Percentiles rank a stretch among this genome's conserved stretches.
These are phyloP conservation scores for Parnassius smintheus DNA, from an alignment of 2,888 invertebrate species.

Conservation along the genomic window DNA sequence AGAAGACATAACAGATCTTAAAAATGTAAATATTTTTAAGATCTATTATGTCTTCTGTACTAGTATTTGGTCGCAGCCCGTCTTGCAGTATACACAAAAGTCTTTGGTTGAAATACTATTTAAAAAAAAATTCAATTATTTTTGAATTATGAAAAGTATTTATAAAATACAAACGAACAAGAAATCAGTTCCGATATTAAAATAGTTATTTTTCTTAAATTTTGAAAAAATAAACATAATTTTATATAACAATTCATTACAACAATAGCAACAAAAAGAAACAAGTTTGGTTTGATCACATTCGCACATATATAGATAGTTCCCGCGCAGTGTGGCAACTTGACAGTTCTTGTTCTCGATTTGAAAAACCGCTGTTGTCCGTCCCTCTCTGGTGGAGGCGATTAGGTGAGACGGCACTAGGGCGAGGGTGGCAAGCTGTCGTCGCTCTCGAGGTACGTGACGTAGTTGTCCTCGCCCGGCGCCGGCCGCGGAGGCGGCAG, in stretches of 20 bases:
- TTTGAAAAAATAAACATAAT: not conserved
- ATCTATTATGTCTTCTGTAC: no score
- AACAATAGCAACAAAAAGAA: constrained; percentile 1
- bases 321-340: constrained; percentile 7
- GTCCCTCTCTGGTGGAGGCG: constrained; percentile 34
- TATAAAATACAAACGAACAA: no score
- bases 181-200: no score
- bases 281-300: constrained; percentile 16
- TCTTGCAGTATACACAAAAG: no score
- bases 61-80: no score
- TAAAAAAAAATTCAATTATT: no score
- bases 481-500: constrained; percentile 84
- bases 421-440: constrained; percentile 88
- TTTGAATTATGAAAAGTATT: no score
- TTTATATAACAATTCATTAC: not conserved
- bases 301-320: constrained; percentile 7
- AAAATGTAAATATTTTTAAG: no score
- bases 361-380: constrained; percentile 14
- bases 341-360: constrained; percentile 6
- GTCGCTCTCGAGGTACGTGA: constrained; percentile 95
- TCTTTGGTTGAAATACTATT: no score
- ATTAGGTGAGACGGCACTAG: constrained; percentile 78
- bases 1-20: no score
- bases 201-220: no score
- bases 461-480: constrained; percentile 90